Base-by-base conservation (phyloP, 2,888 invertebrate species). In the Spialia ferax region DNA sequence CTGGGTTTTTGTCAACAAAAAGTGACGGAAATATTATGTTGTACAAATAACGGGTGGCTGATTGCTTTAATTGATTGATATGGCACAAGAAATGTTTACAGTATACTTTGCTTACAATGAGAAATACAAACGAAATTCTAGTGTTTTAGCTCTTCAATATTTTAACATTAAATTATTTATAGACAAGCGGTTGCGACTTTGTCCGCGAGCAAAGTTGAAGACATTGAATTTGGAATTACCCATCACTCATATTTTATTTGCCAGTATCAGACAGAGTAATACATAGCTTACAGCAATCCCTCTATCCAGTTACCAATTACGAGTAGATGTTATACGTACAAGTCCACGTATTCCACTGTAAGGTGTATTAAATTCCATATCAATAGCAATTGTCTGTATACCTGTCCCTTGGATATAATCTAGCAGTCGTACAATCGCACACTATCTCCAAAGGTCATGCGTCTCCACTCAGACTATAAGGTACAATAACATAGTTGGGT, bases 391-490 rank as follows among this genome's bases (percentile, higher is more conserved):
- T 50, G 26, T 48, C 22, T 15, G 50, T 22, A 50, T 50, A 60
- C 48, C 45, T 56, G 29, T 63, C 18, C 15, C 55, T 29, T 45
- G 63, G 29, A 45, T 63, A 56, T 57, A 56, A 56, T 38, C 22
- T 56, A 32, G 18, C 22, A 45, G 56, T 55, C 48, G 45, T 60
- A 60, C 57, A 57, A 42, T 64, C 64, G 64, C 63, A 18, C 56
- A 48, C 42, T 48, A 64, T 64, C 48, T 57, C 35, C 18, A 57
- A 50, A 42, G 57, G 64, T 64, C 64, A 57, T 22, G 52, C 15
- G 38, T 15, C 23, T n/a, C 15, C 48, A 22, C 56, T 29, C 48
- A 56, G 48, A 64, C 48, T 8, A 45, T 45, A 64, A n/a, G n/a
- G n/a, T n/a, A n/a, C n/a, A n/a, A n/a, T 32, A 32, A 32, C 32